These are phyloP conservation scores for Diarsia mendica DNA, from an alignment of 2,888 invertebrate species.

Conservation along the genomic window DNA sequence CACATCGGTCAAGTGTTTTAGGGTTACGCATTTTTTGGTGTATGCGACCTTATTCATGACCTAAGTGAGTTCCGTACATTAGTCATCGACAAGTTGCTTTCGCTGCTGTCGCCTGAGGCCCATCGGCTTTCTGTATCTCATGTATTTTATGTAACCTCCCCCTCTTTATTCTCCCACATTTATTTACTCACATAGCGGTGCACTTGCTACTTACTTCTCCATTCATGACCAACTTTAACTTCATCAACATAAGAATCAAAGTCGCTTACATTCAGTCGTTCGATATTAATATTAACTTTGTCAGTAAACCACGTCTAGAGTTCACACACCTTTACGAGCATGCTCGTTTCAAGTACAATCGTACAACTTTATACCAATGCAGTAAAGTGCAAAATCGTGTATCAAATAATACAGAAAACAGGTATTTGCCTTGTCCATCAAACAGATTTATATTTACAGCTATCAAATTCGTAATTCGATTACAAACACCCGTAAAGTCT, in stretches of 20 bases:
- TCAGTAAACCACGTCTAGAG: slow-evolving; percentile 72
- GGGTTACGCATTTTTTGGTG: slow-evolving; percentile 55
- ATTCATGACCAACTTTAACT: slow-evolving; percentile 18
- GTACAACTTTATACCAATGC: slow-evolving; percentile 60
- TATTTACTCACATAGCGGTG: slow-evolving; percentile 53
- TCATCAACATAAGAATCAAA: slow-evolving; percentile 58
- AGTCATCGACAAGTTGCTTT: slow-evolving; percentile 80
- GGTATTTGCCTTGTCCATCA: slow-evolving; percentile 74
- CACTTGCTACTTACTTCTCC: slow-evolving; percentile 29
- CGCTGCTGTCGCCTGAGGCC: slow-evolving; percentile 82
- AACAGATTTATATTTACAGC: slow-evolving; percentile 67
- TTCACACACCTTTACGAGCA: slow-evolving; percentile 72
- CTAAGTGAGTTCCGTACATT: slow-evolving; percentile 71
- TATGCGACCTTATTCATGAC: slow-evolving; percentile 64
- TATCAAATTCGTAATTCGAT: slow-evolving; percentile 40
- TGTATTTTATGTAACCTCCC: slow-evolving; percentile 85
- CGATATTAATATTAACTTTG: slow-evolving; percentile 63
- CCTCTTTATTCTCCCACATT: slow-evolving; percentile 73
- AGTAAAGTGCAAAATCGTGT: slow-evolving; percentile 69
- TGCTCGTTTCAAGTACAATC: slow-evolving; percentile 41
- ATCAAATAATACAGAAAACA: slow-evolving; percentile 66
- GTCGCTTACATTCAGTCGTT: slow-evolving; percentile 48
- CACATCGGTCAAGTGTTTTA: slow-evolving; percentile 50
- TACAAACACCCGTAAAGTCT: slow-evolving; percentile 47
- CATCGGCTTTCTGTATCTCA: slow-evolving; percentile 80